A percentile compares a stretch with the other conserved stretches of the same genome.
phyloP scores from a whole-genome alignment of 2,113 vertebrate genomes.

The Ctenodactylus gundi region DNA sequence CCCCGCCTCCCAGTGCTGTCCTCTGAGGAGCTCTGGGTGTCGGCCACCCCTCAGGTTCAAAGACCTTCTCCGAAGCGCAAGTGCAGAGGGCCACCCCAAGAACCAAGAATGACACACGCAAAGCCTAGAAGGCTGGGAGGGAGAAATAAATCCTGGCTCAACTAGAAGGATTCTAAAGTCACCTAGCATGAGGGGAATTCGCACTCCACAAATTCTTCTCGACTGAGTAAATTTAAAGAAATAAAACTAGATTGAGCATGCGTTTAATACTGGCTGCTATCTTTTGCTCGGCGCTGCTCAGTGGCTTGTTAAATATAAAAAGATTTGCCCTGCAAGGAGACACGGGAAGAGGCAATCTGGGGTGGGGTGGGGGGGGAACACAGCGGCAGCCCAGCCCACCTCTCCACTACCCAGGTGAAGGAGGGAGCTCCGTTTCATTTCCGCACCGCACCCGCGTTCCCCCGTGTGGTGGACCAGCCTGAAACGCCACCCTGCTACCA shows the following conservation, averaged over 20 bases:
- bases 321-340: slow-evolving; percentile 80
- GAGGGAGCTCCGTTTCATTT: slow-evolving; percentile 47
- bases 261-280: slow-evolving; percentile 84
- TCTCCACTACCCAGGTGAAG: slow-evolving; percentile 58
- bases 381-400: slow-evolving; percentile 52
- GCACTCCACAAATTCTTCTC: slow-evolving; percentile 86
- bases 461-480: slow-evolving; percentile 75
- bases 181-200: slow-evolving; percentile 83
- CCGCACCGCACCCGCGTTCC: slow-evolving; percentile 60
- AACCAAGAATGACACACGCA: too few relatives aligned
- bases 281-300: slow-evolving; percentile 83
- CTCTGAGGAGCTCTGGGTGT: neutral
- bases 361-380: slow-evolving; percentile 34
- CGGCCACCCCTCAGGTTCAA: neutral
- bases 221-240: slow-evolving; percentile 86
- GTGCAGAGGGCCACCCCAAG: neutral
- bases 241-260: slow-evolving; percentile 88
- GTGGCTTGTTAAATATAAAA: slow-evolving; percentile 87
- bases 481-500: slow-evolving; percentile 76
- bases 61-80: slow-evolving; percentile 19
- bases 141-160: slow-evolving; percentile 83
- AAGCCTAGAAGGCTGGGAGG: neutral
- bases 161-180: slow-evolving; percentile 79
- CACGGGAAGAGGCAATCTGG: slow-evolving; percentile 65
- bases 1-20: neutral